Percentiles rank a stretch among this genome's conserved stretches.
These are phyloP conservation scores for Camptogramma bilineatum DNA, from an alignment of 2,888 invertebrate species.

Conservation along the genomic window DNA sequence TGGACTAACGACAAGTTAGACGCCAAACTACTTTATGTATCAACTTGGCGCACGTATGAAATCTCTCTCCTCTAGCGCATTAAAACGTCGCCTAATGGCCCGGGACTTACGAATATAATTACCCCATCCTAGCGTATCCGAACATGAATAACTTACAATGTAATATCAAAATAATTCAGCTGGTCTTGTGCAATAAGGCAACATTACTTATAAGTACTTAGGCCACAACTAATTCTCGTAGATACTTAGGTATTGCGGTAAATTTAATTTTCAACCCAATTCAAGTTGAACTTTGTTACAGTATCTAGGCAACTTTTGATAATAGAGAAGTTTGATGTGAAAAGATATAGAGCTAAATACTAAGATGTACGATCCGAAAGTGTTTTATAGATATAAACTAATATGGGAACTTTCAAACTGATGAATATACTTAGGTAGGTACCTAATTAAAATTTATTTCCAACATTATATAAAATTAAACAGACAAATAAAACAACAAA, in stretches of 20 bases:
- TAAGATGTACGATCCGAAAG: not conserved
- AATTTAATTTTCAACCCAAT: conserved; percentile 36
- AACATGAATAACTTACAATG: conserved; percentile 34
- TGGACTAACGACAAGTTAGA: conserved; percentile 77
- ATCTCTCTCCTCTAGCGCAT: conserved; percentile 41
- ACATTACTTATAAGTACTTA: conserved; percentile 17
- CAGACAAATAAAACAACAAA: too few species aligned
- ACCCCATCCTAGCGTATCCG: conserved; percentile 28
- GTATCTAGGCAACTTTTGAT: conserved; percentile 24
- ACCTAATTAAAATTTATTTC: too few species aligned
- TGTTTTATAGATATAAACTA: not conserved
- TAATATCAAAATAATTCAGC: conserved; percentile 27
- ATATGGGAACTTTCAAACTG: too few species aligned
- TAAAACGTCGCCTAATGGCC: conserved; percentile 54
- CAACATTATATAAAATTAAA: too few species aligned
- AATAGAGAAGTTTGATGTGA: conserved; percentile 33
- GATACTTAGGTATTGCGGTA: conserved; percentile 17
- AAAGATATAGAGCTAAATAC: not conserved
- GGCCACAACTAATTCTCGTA: too few species aligned
- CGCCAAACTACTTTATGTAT: conserved; percentile 57
- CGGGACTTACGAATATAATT: conserved; percentile 47
- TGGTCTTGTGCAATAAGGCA: conserved; percentile 15
- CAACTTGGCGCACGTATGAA: conserved; percentile 53
- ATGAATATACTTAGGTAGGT: too few species aligned
- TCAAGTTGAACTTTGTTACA: conserved; percentile 30